Evolutionary conservation across 2,797 vertebrate species (phyloP), one percentile per base, ranked within the genome.

Genomic region (Oreonectes daqikongensis): DNA sequence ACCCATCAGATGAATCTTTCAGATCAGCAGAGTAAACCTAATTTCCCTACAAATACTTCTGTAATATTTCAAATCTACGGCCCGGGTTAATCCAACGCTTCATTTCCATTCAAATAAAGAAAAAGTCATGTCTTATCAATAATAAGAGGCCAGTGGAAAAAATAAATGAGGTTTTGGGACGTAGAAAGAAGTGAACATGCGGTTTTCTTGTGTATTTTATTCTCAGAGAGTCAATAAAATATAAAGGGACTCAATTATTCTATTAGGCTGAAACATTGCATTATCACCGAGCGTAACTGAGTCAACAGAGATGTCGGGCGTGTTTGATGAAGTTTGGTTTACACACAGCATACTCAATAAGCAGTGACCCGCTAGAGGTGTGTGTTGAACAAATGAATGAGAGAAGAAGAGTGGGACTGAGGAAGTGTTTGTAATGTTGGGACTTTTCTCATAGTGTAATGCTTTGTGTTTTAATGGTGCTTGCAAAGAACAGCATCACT

Each of bases 41-140:
- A 90, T 89, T 88, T 86, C 79, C 65, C 75, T 80, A 64, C 86
- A 84, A 75, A 82, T 85, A 84, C 85, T 80, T 81, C 44, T 79
- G 86, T 89, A 88, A 84, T 86, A 84, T 80, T 79, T 75, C 69
- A 81, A 77, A 68, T 87, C 84, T 81, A 81, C 71, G 73, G 83
- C 86, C 87, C 79, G 88, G 85, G 82, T 86, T 88, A 91, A 91
- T 91, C 87, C 81, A 74, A 77, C 32, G 85, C 82, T 89, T 91
- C 89, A 92, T 92, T 93, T 93, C 83, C 89, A 93, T 92, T 88
- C 87, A 87, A 92, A 93, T 90, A 87, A 88, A 84, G 67, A 69
- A 63, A 84, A 77, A 87, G 84, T 85, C 72, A 38, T 69, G 72
- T 77, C 87, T 91, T 91, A 91, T 91, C 88, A 79, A 87, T 85